Base-by-base conservation (phyloP, 2,888 invertebrate species). In the Polyommatus iphigenia region DNA sequence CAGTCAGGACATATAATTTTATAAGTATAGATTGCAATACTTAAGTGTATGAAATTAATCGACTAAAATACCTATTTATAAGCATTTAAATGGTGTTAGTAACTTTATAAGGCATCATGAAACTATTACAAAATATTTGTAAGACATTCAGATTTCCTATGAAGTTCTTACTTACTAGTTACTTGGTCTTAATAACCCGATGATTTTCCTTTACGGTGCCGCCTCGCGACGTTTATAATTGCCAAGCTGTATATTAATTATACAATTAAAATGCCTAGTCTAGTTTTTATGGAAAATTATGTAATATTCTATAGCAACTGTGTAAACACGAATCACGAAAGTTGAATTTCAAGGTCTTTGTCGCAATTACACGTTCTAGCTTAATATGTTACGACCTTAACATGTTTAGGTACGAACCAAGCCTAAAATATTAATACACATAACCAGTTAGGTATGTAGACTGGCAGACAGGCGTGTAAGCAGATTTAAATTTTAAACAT, bases 201-300 rank as follows among this genome's bases (percentile, higher is more conserved):
- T 54, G 75, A 29, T 75, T 75, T 75, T 75, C 50, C 75, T 75
- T 67, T 67, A 73, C 20, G 73, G 10, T 41, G 46, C 24, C 46
- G 75, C 50, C 54, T 67, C 67, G 29, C 67, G 67, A 67, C 67
- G 18, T 29, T 67, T 67, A 50, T 54, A 75, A 50, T 75, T 75
- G 29, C 75, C 50, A 20, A 41, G 72, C 41, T 41, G 20, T 41
- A 36, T 24, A n/a, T 50, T 50, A 75, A 75, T 50, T 75, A 50
- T 29, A 54, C 41, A 75, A 75, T 75, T 54, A 50, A 50, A 75
- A 54, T 75, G 8, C 75, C 75, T 75, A 29, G 54, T 75, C 75
- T 50, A 75, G 75, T 50, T 75, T 75, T 75, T 50, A 50, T 75
- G 18, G 29, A 24, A 75, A 50, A 75, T 29, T 75, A 75, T 75